phyloP scores from a whole-genome alignment of 2,888 invertebrate genomes.

The Oxyscelio sp. region DNA sequence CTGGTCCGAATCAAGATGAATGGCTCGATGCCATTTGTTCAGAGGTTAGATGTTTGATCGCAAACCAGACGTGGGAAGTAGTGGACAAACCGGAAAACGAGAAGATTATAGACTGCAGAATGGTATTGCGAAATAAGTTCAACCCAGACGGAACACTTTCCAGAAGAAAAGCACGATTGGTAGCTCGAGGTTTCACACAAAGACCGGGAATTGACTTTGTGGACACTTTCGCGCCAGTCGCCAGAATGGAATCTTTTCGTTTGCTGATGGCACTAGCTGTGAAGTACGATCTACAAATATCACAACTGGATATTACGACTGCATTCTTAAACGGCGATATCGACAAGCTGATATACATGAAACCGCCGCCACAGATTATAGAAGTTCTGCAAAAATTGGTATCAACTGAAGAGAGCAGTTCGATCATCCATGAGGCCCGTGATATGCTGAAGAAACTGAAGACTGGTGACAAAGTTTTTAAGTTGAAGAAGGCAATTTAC shows the following conservation, averaged over 20 bases:
- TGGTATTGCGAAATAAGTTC: conserved; percentile 45
- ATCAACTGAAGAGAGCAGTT: too few relatives aligned
- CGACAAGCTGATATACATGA: too few relatives aligned
- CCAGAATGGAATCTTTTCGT: conserved; percentile 65
- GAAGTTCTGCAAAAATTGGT: too few relatives aligned
- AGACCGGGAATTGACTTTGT: conserved; percentile 64
- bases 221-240: conserved; percentile 74
- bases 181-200: conserved; percentile 58
- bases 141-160: conserved; percentile 8
- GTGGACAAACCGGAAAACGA: conserved; percentile 1
- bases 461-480: too few relatives aligned
- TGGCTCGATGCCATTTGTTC: conserved; percentile 31
- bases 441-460: too few relatives aligned
- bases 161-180: conserved; percentile 56
- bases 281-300: conserved; percentile 58
- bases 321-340: conserved; percentile 77
- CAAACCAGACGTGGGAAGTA: conserved; percentile 38
- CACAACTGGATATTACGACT: conserved; percentile 75
- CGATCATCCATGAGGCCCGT: too few relatives aligned
- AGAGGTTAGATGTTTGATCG: conserved; percentile 20
- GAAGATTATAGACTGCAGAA: conserved; percentile 50
- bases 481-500: too few relatives aligned
- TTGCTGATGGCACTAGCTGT: conserved; percentile 67
- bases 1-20: conserved; percentile 9
- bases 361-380: too few relatives aligned